Base-by-base conservation (phyloP, 2,888 invertebrate genomes). In the Druceiella hillmani region DNA sequence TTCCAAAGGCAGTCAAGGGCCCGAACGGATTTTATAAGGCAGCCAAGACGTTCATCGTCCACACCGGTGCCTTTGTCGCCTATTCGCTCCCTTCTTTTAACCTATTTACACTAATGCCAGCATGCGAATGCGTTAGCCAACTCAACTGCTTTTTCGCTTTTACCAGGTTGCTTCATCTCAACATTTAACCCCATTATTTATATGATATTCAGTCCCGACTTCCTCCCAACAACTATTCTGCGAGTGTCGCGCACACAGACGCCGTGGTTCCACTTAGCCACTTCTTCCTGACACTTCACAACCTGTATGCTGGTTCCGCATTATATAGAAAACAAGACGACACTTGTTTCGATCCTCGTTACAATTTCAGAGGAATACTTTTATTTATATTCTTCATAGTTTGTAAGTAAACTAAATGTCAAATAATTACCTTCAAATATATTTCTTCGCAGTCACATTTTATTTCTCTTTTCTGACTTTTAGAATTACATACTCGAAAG, bases 61-160 rank as follows among this genome's bases (percentile, higher is more conserved):
- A 91, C 51, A 91, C 90, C 20, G 78, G 85, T 40, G 86, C 86
- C 48, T 95, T 95, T 62, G 87, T 94, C 42, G 79, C 89, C 49
- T 95, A 94, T 64, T 95, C 94, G 94, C 75, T 93, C 56, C 95
- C 95, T 26, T 97, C 97, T 69, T 97, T 97, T 70, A 80, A 92
- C 49, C 79, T 93, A 70, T 94, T 94, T 12, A 78, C 94, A 40
- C 67, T 91, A 45, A 76, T 89, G 63, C 92, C 95, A 40, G 81
- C 94, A 48, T 93, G 93, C 61, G 78, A 82, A 48, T 82, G 82
- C 58, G 78, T 86, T 56, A 83, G 82, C 59, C 83, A 83, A 50
- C 79, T 70, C 89, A 52, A 80, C 86, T 50, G 85, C 87, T 46
- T 75, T 90, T 51, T 87, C 87, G 61, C 78, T 91, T 46, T 95